Evolutionary conservation across 1,140 invertebrate genomes (phyloP), one percentile per base, ranked within the genome.

Genomic region (Dolichoris vasculosae): DNA sequence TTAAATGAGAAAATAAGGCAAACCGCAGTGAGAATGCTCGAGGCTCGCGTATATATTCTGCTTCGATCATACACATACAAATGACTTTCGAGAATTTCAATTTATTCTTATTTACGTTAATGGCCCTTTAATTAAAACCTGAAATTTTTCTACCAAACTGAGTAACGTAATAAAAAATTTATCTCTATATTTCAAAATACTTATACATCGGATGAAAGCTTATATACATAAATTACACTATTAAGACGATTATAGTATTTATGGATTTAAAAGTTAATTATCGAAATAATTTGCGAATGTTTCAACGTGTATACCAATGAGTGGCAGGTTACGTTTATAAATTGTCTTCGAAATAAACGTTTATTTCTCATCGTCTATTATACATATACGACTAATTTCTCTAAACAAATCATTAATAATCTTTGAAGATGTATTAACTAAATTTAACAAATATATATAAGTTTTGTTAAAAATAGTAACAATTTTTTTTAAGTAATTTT

Each of bases 1-100:
- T 77, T 76, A 82, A 75, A 82, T 82, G 64, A 82, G 80, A 82
- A 82, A 67, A 82, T 51, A 82, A 82, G 67, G 15, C 80, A 38
- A 82, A 71, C 46, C 46, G 30, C 67, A 51, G 35, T 51, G 67
- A 51, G 67, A 48, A 69, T 63, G 38, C 79, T 79, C 59, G 38
- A 32, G 75, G 46, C 46, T 76, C n/a, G 13, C n/a, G 15, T 30
- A 51, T 76, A 23, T 43, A 73, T 43, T 73, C 69, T 11, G 15
- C 69, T 73, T 40, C 69, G 69, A 73, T 73, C 69, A 43, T 73
- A 73, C 69, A 73, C 26, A 43, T n/a, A 73, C 23, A 73, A 73
- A 43, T 73, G 69, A 73, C 69, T 73, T 73, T 73, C 69, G 38
- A 73, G 69, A 73, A 43, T 73, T 73, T 73, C 69, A 73, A 73